phyloP scores from a whole-genome alignment of 2,888 invertebrate genomes.

The Thysanoteuthis rhombus region DNA sequence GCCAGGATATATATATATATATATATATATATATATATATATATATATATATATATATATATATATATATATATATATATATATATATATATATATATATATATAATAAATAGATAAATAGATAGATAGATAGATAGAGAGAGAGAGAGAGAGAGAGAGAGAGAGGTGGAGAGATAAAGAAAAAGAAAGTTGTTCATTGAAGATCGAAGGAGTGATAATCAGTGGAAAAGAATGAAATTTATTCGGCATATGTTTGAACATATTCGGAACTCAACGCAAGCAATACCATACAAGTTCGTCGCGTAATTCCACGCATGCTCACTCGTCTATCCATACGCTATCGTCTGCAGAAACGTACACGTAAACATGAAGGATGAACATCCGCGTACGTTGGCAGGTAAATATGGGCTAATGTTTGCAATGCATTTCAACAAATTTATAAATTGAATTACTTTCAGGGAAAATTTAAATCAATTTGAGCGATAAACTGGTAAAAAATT shows the following conservation, averaged over 20 bases:
- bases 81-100: no score
- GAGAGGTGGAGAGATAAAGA: no score
- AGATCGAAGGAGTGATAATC: no score
- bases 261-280: background rate
- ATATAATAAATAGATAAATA: no score
- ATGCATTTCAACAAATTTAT: background rate
- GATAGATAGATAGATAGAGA: no score
- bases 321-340: background rate
- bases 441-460: constrained; percentile 12
- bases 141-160: no score
- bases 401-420: background rate
- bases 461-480: background rate
- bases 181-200: no score
- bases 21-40: no score
- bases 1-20: no score
- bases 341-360: background rate
- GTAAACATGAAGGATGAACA: background rate
- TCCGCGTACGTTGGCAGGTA: background rate
- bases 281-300: background rate
- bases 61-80: no score
- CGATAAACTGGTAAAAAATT: constrained; percentile 12
- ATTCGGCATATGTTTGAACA: background rate
- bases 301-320: background rate
- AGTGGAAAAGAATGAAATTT: no score
- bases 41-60: no score